Evolutionary conservation across 2,888 invertebrate genomes (phyloP).

Genomic region (Dorcus hopei): DNA sequence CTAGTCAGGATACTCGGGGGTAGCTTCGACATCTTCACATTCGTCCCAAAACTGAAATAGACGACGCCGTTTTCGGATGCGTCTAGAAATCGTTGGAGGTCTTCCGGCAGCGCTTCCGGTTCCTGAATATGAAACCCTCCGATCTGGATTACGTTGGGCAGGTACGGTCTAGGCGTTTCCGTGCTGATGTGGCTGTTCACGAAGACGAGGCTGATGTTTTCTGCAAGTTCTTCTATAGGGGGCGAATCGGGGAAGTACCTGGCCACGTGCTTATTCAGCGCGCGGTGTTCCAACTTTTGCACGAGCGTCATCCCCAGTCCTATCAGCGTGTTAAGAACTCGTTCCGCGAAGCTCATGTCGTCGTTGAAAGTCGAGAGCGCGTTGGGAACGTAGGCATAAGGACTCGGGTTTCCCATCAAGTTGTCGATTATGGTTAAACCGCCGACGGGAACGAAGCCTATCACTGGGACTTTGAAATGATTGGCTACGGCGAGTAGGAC

Average conservation of each 20-base stretch:
- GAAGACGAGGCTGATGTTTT: constrained; percentile 30
- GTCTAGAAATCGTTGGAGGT: constrained; percentile 30
- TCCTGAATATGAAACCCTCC: constrained; percentile 36
- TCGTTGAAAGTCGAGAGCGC: constrained; percentile 27
- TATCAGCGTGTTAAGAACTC: constrained; percentile 31
- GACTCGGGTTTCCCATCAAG: constrained; percentile 34
- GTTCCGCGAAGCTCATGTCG: constrained; percentile 37
- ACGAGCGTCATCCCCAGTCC: not conserved
- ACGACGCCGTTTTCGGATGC: constrained; percentile 29
- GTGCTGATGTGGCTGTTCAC: constrained; percentile 34
- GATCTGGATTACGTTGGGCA: constrained; percentile 37
- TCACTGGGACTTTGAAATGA: constrained; percentile 36
- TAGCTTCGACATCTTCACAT: constrained; percentile 23
- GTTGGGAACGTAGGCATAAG: constrained; percentile 38
- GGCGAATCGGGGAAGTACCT: constrained; percentile 28
- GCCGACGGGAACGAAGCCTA: constrained; percentile 33
- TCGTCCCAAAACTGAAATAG: constrained; percentile 32
- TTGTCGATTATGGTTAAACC: constrained; percentile 24
- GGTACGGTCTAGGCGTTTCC: constrained; percentile 32
- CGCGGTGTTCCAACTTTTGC: constrained; percentile 5
- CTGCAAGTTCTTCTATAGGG: constrained; percentile 18
- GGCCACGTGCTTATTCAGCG: constrained; percentile 18
- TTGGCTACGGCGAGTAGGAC: constrained; percentile 38
- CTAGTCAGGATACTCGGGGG: constrained; percentile 22
- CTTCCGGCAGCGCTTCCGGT: constrained; percentile 19